phyloP scores from a whole-genome alignment of 2,888 invertebrate genomes.

The Melikaiella ostensackeni region DNA sequence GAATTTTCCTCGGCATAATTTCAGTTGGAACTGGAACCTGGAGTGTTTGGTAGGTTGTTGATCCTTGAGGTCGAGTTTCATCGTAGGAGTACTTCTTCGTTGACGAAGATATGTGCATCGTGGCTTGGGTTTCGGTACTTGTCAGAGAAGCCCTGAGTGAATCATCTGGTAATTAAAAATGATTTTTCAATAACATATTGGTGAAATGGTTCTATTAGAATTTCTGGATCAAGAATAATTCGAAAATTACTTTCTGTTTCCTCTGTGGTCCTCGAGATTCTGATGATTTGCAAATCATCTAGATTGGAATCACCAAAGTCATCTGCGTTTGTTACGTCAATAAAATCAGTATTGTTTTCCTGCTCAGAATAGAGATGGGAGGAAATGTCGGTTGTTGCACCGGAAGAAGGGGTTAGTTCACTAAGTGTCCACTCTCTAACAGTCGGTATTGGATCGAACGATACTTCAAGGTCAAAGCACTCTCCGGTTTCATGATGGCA shows the following conservation, averaged over 20 bases:
- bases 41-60: constrained; percentile 22
- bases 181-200: not conserved
- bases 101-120: constrained; percentile 1
- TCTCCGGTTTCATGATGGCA: constrained; percentile 83
- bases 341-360: constrained; percentile 38
- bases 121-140: constrained; percentile 2
- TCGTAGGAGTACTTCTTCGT: not conserved
- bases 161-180: constrained; percentile 5
- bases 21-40: constrained; percentile 22
- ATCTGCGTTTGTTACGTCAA: constrained; percentile 36
- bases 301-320: constrained; percentile 30
- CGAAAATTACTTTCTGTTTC: constrained; percentile 14
- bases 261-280: constrained; percentile 19
- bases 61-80: not conserved
- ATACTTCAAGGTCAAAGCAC: constrained; percentile 73
- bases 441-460: constrained; percentile 41
- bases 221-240: not conserved
- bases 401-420: constrained; percentile 41
- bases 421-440: constrained; percentile 48
- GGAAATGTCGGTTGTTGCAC: constrained; percentile 42
- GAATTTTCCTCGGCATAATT: constrained; percentile 5
- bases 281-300: constrained; percentile 25
- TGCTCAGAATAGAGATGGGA: constrained; percentile 36
- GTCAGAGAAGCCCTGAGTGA: not conserved
- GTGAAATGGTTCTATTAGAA: not conserved